These are phyloP conservation scores for Cyclura pinguis DNA, from an alignment of 2,797 vertebrate species.

Conservation along the genomic window DNA sequence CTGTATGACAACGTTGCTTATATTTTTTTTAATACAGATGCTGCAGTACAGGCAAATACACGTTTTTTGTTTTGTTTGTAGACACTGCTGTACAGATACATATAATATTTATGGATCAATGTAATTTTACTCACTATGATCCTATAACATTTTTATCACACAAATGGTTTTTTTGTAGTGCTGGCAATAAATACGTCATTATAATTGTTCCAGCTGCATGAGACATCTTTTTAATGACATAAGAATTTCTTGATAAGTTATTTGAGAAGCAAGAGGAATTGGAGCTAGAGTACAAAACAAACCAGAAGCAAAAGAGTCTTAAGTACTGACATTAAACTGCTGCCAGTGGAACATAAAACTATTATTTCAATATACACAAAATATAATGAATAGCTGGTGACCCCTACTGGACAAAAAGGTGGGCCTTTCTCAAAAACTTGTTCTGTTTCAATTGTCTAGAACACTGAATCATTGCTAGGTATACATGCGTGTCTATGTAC, in stretches of 20 bases:
- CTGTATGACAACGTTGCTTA: background rate
- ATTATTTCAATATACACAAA: background rate
- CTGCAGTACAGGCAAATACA: background rate
- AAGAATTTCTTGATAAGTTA: background rate
- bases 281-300: background rate
- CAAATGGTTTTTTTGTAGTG: background rate
- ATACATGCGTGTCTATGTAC: too few species aligned
- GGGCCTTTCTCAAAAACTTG: background rate
- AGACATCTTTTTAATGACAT: background rate
- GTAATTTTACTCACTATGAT: background rate
- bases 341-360: background rate
- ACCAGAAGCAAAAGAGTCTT: background rate
- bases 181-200: background rate
- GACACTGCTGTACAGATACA: background rate
- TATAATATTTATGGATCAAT: background rate
- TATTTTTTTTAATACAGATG: background rate
- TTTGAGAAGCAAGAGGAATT: background rate
- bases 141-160: background rate
- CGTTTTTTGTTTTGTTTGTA: background rate
- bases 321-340: background rate
- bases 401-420: slow-evolving; percentile 30
- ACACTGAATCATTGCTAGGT: background rate
- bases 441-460: background rate
- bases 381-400: background rate
- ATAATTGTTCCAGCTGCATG: slow-evolving; percentile 2